Evolutionary conservation across 2,888 invertebrate genomes (phyloP), one percentile per base, ranked within the genome.

Genomic region (Maniola hyperantus): DNA sequence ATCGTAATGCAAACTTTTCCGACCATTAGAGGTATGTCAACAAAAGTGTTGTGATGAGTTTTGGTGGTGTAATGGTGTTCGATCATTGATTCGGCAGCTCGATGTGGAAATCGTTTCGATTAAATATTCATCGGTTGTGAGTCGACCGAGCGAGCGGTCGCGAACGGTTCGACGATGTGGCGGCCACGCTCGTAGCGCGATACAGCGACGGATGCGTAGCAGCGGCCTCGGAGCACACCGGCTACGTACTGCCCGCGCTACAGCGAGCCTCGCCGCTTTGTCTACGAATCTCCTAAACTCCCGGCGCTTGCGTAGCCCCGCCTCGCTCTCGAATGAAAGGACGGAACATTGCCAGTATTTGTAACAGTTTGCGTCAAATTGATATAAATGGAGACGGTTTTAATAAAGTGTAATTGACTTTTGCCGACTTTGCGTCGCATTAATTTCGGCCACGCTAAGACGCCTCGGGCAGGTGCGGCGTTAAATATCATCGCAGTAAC

Each of bases 361-460:
- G 91, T 91, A 91, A 91, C 91, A 91, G 91, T 91, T 92, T 91
- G 91, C 90, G 89, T 91, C 91, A 92, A 92, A 92, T 92, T 92
- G 91, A 92, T 91, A 92, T 92, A 91, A 92, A 91, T 92, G 91
- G 90, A 91, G 91, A 91, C 87, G 91, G 90, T 91, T 92, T 92
- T 92, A 92, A 92, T 92, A 91, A 91, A 91, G 89, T 91, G 89
- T 92, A 92, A 92, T 92, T 91, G 91, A 92, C 91, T 92, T 91
- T 91, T 91, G 91, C 88, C 88, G 89, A 92, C 88, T 91, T 91
- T 88, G 88, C 89, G 88, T 88, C 88, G 88, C 90, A 90, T 90
- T 91, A 91, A 91, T 91, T 91, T 91, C 84, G 88, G 88, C 89
- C 89, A 89, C 88, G 89, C 87, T 87, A 85, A 91, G 89, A 86